Evolutionary conservation across 2,888 invertebrate genomes (phyloP).

Genomic region (Liopterus haemorrhoidalis): DNA sequence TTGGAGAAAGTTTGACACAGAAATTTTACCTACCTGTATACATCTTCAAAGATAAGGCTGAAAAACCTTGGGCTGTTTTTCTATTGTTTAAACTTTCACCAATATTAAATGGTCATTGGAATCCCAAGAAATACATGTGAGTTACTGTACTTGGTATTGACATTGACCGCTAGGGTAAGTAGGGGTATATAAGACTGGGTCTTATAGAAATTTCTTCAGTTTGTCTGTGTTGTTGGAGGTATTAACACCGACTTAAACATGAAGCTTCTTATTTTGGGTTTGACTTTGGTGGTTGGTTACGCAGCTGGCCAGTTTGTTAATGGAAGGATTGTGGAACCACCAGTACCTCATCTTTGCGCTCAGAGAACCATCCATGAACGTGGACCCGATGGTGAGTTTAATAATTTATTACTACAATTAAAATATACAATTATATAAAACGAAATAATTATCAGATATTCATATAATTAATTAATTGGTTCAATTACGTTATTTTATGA

Average conservation of each 20-base stretch:
- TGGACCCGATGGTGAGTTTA: constrained; percentile 68
- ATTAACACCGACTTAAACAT: constrained; percentile 28
- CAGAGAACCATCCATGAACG: constrained; percentile 67
- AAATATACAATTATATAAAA: constrained; percentile 6
- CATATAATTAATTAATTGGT: too few relatives aligned
- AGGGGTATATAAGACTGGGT: too few relatives aligned
- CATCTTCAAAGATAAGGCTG: too few relatives aligned
- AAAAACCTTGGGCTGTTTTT: constrained; percentile 21
- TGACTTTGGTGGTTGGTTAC: constrained; percentile 46
- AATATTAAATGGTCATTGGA: constrained; percentile 13
- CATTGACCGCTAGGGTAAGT: too few relatives aligned
- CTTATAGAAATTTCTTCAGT: too few relatives aligned
- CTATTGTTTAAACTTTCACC: constrained; percentile 22
- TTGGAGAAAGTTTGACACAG: too few relatives aligned
- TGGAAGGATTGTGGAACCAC: constrained; percentile 72
- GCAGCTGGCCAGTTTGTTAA: constrained; percentile 66
- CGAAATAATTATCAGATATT: not conserved
- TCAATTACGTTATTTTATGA: too few relatives aligned
- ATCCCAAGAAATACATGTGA: constrained; percentile 18
- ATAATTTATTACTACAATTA: constrained; percentile 2
- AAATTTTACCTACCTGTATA: too few relatives aligned
- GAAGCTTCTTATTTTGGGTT: constrained; percentile 38
- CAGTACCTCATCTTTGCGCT: constrained; percentile 68
- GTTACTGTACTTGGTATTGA: constrained; percentile 13
- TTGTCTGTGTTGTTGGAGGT: too few relatives aligned